Evolutionary conservation across 2,888 invertebrate genomes (phyloP).

Genomic region (Gymnocheta viridis): DNA sequence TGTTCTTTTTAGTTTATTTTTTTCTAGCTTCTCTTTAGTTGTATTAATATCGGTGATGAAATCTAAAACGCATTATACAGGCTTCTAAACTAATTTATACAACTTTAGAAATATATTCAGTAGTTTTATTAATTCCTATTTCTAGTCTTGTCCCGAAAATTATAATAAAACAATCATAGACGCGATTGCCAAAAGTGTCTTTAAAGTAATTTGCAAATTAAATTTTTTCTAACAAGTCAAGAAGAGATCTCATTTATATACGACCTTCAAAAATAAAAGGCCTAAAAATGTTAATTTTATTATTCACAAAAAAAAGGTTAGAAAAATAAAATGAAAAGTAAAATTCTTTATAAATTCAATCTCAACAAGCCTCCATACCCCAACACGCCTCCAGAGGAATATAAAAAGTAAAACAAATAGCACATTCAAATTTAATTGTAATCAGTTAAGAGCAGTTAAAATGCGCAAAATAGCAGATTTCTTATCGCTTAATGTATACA

Average conservation of each 20-base stretch:
- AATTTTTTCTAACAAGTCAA: background rate
- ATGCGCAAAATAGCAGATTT: slow-evolving; percentile 60
- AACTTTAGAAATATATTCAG: background rate
- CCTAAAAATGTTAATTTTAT: slow-evolving; percentile 9
- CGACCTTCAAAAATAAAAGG: slow-evolving; percentile 17
- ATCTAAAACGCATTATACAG: background rate
- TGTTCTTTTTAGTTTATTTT: too few relatives aligned
- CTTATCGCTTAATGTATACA: slow-evolving; percentile 31
- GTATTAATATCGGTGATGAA: too few relatives aligned
- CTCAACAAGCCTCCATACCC: background rate
- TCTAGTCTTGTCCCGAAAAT: background rate
- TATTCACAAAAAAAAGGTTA: background rate
- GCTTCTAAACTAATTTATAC: background rate
- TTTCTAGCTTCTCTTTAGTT: too few relatives aligned
- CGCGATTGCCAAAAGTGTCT: background rate
- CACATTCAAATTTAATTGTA: slow-evolving; percentile 27
- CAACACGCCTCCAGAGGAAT: background rate
- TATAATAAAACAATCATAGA: background rate
- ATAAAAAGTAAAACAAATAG: background rate
- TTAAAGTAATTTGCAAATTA: background rate
- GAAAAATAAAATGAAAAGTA: background rate
- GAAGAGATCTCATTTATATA: slow-evolving; percentile 3
- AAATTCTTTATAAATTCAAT: background rate
- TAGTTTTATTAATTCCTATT: background rate
- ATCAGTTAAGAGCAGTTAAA: slow-evolving; percentile 52